phyloP scores from a whole-genome alignment of 2,113 vertebrate species.

The Hemicordylus capensis region DNA sequence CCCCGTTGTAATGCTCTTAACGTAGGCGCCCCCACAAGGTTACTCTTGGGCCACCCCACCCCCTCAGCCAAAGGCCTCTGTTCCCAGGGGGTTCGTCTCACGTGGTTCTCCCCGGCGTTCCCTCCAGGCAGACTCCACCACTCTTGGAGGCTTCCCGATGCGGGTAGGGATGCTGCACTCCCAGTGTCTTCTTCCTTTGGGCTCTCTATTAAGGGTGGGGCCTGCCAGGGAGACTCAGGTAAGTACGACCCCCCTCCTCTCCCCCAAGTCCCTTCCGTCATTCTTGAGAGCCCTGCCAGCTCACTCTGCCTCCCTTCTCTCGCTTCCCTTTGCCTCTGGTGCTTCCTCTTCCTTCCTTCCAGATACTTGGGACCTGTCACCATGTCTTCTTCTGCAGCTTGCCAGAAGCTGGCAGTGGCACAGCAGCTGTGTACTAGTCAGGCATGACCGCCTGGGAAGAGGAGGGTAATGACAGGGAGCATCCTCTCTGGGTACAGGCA shows the following conservation, averaged over 20 bases:
- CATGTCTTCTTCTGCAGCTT: not conserved
- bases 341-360: not conserved
- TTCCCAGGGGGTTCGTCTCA: conserved; percentile 15
- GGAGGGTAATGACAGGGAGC: not conserved
- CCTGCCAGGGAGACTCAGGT: conserved; percentile 36
- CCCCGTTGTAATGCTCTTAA: not conserved
- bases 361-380: not conserved
- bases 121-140: conserved; percentile 23
- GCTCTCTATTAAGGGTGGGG: conserved; percentile 33
- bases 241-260: conserved; percentile 22
- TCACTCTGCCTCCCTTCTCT: not conserved
- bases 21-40: not conserved
- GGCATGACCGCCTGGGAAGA: too few species aligned
- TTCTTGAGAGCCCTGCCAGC: not conserved
- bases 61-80: not conserved
- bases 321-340: not conserved
- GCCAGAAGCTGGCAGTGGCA: not conserved
- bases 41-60: not conserved
- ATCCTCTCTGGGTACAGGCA: not conserved
- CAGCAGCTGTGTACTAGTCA: not conserved
- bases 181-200: conserved; percentile 29
- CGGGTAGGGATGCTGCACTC: conserved; percentile 8
- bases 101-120: conserved; percentile 28
- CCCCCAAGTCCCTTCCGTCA: not conserved
- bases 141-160: conserved; percentile 27